Percentiles rank a stretch among this genome's conserved stretches.
Evolutionary conservation across 2,797 vertebrate genomes (phyloP).

Genomic region (Tokudaia muenninki): DNA sequence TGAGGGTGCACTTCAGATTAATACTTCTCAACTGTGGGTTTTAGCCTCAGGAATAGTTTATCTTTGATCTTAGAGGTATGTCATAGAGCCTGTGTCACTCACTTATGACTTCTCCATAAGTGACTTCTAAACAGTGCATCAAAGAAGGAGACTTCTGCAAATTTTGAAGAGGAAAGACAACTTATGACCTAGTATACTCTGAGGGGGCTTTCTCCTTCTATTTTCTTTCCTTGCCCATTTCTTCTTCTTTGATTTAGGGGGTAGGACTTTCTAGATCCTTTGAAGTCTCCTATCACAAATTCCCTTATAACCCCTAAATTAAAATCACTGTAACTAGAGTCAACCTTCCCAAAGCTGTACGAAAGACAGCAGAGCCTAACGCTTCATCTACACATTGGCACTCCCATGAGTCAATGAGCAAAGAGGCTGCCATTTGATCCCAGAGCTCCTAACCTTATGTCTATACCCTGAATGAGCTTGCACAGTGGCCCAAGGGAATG

Average conservation of each 20-base stretch:
- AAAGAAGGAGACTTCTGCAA: constrained; percentile 70
- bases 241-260: constrained; percentile 58
- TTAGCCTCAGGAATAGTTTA: constrained; percentile 75
- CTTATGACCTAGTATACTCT: constrained; percentile 23
- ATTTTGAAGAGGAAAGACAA: constrained; percentile 76
- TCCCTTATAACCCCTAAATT: constrained; percentile 21
- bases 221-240: constrained; percentile 45
- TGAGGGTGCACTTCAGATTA: constrained; percentile 87
- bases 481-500: constrained; percentile 74
- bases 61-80: constrained; percentile 84
- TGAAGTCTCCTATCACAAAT: constrained; percentile 15
- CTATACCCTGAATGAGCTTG: constrained; percentile 70
- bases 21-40: constrained; percentile 72
- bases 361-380: constrained; percentile 39
- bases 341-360: constrained; percentile 56
- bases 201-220: constrained; percentile 1
- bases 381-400: background rate
- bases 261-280: constrained; percentile 22
- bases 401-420: constrained; percentile 38
- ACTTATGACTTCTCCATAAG: constrained; percentile 77
- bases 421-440: constrained; percentile 28
- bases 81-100: constrained; percentile 80
- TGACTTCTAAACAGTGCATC: constrained; percentile 77
- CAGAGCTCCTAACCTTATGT: constrained; percentile 4
- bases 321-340: constrained; percentile 44